Evolutionary conservation across 2,113 vertebrate species (phyloP), one percentile per base, ranked within the genome.

Genomic region (Mustela lutreola): DNA sequence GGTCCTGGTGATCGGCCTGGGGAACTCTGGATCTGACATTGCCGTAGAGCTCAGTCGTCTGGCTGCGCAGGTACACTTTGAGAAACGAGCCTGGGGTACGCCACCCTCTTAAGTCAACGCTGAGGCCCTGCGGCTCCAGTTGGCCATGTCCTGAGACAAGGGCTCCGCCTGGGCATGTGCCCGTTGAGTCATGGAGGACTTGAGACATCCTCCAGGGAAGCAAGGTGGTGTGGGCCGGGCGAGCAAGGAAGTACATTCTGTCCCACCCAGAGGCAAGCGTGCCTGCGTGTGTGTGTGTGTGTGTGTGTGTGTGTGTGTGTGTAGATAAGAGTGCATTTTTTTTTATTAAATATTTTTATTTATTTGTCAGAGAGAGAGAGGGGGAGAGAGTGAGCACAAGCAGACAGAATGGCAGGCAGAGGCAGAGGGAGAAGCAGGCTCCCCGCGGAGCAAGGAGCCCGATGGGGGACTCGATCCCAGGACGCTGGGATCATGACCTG

Each of bases 21-120:
- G 99, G 1, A 99, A 99, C 94, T 99, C 99, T 0, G 99, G 99
- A 91, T 99, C 98, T 45, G 99, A 99, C 95, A 99, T 99, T 31
- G 99, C 99, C 0, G 98, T 98, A 22, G 99, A 99, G 96, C 98
- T 99, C 39, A 99, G 99, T 63, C 98, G 98, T n/a, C 94, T 85
- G 56, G 99, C 99, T 2, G 78, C 98, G 1, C 98, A 99, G 98
- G 99, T 99, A 98, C 0, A 75, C 39, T 26, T 18, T 28, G 50
- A 22, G 31, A 83, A 76, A 22, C 21, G 79, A 58, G 73, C 19
- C 11, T 45, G 36, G 26, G 11, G 2, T 0, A 5, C 8, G 31
- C 28, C 10, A 5, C 5, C 7, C 21, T 22, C 14, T 78, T 45
- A 71, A 22, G 42, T 10, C 2, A 42, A 63, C 7, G 45, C 45